These are phyloP conservation scores for Patagioenas fasciata DNA, from an alignment of 2,113 vertebrate species.

Conservation along the genomic window DNA sequence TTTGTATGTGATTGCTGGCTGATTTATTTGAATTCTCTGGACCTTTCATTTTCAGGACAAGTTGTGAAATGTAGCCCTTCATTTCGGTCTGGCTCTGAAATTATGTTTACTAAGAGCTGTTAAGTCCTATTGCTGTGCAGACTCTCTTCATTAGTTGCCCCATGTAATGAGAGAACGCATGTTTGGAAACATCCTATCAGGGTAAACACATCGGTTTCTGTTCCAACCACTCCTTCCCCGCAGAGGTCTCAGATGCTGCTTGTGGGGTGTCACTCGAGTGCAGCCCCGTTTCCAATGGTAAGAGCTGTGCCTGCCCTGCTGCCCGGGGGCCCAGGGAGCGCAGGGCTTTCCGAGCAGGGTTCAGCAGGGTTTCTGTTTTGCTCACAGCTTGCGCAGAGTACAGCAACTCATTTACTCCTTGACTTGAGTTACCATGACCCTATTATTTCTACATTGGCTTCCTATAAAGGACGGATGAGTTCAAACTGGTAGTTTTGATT, in stretches of 20 bases:
- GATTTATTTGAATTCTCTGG: not conserved
- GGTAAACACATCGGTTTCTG: not conserved
- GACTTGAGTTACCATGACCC: not conserved
- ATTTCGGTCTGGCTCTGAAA: not conserved
- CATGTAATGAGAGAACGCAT: rapidly evolving
- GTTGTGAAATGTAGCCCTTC: not conserved
- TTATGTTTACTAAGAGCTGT: not conserved
- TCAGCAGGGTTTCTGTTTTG: not conserved
- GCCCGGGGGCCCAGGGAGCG: not conserved
- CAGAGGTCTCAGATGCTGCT: not conserved
- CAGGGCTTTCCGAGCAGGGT: not conserved
- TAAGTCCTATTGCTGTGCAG: not conserved
- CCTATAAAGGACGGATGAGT: not conserved
- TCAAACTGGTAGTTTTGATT: not conserved
- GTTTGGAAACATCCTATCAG: not conserved
- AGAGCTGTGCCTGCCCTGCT: not conserved
- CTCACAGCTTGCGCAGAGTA: not conserved
- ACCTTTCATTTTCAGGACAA: not conserved
- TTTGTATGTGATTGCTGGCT: not conserved
- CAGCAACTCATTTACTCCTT: not conserved
- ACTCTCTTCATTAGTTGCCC: not conserved
- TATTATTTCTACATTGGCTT: not conserved
- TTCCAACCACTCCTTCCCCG: not conserved
- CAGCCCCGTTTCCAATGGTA: not conserved
- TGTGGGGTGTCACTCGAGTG: not conserved